Conservation (phyloP, 2,113 vertebrate species). For the Cisticola juncidis region DNA sequence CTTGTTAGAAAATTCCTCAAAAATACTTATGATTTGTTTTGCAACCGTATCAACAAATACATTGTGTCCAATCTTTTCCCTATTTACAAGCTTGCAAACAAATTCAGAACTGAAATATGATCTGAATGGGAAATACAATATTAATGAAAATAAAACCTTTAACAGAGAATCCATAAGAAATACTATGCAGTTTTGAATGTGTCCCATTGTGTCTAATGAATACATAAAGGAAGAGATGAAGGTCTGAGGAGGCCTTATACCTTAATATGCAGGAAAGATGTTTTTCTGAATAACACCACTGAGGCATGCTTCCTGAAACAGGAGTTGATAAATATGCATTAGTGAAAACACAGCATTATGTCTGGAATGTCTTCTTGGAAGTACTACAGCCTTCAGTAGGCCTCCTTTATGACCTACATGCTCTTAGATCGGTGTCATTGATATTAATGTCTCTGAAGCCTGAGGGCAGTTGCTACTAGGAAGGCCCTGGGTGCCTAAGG, state of each 20-base stretch:
- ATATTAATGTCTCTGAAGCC: not conserved
- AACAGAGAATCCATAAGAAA: not conserved
- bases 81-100: not conserved
- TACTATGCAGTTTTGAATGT: not conserved
- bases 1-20: not conserved
- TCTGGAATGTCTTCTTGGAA: not conserved
- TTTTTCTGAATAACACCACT: not conserved
- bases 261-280: not conserved
- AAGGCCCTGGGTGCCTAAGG: not conserved
- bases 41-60: not conserved
- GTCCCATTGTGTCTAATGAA: rapidly evolving
- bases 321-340: not conserved
- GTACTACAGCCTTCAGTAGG: not conserved
- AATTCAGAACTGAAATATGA: not conserved
- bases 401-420: not conserved
- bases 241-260: not conserved
- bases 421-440: not conserved
- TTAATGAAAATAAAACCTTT: not conserved
- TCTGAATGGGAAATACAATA: not conserved
- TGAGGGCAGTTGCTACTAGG: not conserved
- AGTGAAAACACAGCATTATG: not conserved
- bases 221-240: not conserved
- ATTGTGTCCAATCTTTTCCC: not conserved
- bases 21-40: not conserved
- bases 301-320: not conserved